Evolutionary conservation across 2,113 vertebrate species (phyloP).

Genomic region (Epinephelus fuscoguttatus): DNA sequence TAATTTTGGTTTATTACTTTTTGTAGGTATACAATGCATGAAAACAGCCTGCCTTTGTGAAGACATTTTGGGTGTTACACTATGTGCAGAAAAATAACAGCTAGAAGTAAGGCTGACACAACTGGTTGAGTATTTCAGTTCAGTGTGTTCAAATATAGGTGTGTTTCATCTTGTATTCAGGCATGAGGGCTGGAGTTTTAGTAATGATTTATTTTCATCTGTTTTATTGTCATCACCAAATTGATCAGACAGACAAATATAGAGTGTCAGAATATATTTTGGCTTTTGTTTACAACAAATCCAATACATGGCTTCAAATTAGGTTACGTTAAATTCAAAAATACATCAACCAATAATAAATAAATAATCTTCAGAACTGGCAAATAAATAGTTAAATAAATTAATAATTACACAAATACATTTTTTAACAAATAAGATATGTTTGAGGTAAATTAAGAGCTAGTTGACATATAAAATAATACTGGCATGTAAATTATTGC

Average conservation of each 20-base stretch:
- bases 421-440: conserved; percentile 45
- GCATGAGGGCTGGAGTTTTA: conserved; percentile 14
- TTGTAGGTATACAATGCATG: too few species aligned
- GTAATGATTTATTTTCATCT: conserved; percentile 18
- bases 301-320: conserved; percentile 51
- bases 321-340: conserved; percentile 45
- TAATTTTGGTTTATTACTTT: too few species aligned
- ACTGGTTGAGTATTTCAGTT: neutral
- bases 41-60: neutral
- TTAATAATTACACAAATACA: conserved; percentile 66
- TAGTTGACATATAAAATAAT: conserved; percentile 54
- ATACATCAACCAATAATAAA: conserved; percentile 69
- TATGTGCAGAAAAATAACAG: neutral
- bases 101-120: neutral
- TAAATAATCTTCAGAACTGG: conserved; percentile 65
- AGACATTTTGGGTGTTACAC: neutral
- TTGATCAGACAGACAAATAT: conserved; percentile 60
- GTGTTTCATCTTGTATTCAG: conserved; percentile 22
- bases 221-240: conserved; percentile 69
- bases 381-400: conserved; percentile 73
- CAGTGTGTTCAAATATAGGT: neutral
- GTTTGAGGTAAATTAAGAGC: conserved; percentile 68
- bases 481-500: conserved; percentile 68
- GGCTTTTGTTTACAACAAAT: conserved; percentile 70
- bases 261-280: conserved; percentile 57